phyloP scores from a whole-genome alignment of 1,140 invertebrate species.

The Acromyrmex echinatior region DNA sequence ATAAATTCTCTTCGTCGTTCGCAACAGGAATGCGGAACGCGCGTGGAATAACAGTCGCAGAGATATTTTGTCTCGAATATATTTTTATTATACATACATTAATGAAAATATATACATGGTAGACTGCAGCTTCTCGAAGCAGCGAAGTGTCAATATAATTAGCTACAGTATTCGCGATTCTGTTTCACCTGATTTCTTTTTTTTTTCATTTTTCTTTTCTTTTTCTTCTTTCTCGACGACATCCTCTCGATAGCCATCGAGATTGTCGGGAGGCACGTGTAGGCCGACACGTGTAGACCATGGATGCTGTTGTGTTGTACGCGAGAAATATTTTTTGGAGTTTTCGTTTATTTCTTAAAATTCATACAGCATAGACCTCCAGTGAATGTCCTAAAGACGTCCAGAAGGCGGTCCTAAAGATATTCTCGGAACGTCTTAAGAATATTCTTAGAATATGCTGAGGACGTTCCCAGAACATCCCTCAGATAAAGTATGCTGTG shows the following conservation, averaged over 20 bases:
- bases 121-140: conserved; percentile 86
- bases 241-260: conserved; percentile 63
- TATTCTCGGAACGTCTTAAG: no score
- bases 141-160: conserved; percentile 84
- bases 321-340: conserved; percentile 39
- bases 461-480: no score
- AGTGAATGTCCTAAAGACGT: no score
- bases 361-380: no score
- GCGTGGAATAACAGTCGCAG: conserved; percentile 17
- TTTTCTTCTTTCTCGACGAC: conserved; percentile 32
- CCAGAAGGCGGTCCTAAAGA: no score
- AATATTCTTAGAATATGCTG: no score
- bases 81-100: conserved; percentile 86
- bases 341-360: conserved; percentile 52
- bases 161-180: conserved; percentile 74
- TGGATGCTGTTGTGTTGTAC: conserved; percentile 52
- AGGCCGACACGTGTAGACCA: conserved; percentile 75
- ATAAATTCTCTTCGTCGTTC: conserved; percentile 13
- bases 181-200: conserved; percentile 25
- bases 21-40: conserved; percentile 5
- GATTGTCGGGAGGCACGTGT: conserved; percentile 70
- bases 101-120: conserved; percentile 87
- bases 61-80: conserved; percentile 79
- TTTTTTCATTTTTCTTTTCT: neutral
- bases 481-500: no score